Percentiles rank a stretch among this genome's conserved stretches.
Evolutionary conservation across 1,140 invertebrate species (phyloP).

Genomic region (Drosophila pachea): DNA sequence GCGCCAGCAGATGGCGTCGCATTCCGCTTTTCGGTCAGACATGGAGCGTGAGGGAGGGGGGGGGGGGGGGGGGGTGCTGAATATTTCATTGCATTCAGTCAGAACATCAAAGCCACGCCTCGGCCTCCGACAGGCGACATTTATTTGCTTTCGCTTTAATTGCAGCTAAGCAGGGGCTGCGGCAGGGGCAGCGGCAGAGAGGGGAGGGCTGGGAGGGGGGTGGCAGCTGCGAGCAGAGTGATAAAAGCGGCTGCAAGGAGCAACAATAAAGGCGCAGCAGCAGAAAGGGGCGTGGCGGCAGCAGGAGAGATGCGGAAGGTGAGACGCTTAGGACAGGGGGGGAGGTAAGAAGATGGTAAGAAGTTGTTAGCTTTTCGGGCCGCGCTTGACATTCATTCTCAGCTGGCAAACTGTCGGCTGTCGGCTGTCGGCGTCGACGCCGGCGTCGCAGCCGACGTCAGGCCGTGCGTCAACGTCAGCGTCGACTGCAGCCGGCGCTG

Average conservation of each 20-base stretch:
- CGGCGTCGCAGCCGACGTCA: no score
- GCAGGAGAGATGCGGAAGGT: background rate
- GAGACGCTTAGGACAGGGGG: background rate
- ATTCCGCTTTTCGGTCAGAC: no score
- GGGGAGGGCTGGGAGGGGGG: background rate
- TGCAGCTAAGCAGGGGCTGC: conserved; percentile 34
- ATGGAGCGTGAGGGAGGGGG: background rate
- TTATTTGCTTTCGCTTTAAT: conserved; percentile 57
- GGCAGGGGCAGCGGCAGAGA: background rate
- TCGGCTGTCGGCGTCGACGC: conserved; percentile 3
- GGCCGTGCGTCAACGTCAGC: conserved; percentile 2
- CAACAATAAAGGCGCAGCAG: background rate
- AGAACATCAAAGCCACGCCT: conserved; percentile 22
- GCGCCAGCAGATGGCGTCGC: conserved; percentile 33
- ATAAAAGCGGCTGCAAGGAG: background rate
- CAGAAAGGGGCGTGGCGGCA: background rate
- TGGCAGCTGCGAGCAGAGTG: background rate
- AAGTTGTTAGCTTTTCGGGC: conserved; percentile 5
- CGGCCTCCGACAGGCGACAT: conserved; percentile 14
- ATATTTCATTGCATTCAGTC: conserved; percentile 47
- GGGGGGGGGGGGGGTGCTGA: background rate
- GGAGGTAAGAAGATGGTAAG: no score
- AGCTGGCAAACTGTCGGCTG: conserved; percentile 14
- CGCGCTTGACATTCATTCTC: conserved; percentile 23
- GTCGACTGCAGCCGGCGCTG: background rate